Percentiles rank a stretch among this genome's conserved stretches.
These are phyloP conservation scores for Osmerus mordax DNA, from an alignment of 2,113 vertebrate genomes.

Conservation along the genomic window DNA sequence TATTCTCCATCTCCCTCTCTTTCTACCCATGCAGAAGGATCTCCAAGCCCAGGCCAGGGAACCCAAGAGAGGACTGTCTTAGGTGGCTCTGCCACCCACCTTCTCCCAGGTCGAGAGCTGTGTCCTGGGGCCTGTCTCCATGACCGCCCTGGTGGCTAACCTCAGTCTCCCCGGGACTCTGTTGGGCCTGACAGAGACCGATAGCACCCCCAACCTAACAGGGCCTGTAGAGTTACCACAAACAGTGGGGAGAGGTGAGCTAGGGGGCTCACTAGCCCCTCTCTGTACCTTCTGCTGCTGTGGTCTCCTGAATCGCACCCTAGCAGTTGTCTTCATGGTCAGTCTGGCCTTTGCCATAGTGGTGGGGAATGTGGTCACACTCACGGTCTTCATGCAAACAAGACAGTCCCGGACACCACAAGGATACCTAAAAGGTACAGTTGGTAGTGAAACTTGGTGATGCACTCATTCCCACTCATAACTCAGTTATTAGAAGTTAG, in stretches of 20 bases:
- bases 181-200: slow-evolving; percentile 34
- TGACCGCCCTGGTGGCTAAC: slow-evolving; percentile 55
- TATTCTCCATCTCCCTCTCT: background rate
- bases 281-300: slow-evolving; percentile 72
- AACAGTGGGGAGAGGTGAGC: slow-evolving; percentile 7
- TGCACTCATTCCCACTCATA: too few species aligned
- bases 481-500: too few species aligned
- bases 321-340: slow-evolving; percentile 76
- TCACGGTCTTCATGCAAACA: slow-evolving; percentile 75
- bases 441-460: too few species aligned
- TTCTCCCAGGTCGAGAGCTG: slow-evolving; percentile 16
- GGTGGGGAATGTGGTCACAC: slow-evolving; percentile 75
- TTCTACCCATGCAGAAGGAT: slow-evolving; percentile 29
- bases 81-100: slow-evolving; percentile 2
- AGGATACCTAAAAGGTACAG: slow-evolving; percentile 72
- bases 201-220: slow-evolving; percentile 53
- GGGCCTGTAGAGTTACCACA: slow-evolving; percentile 19
- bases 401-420: slow-evolving; percentile 75
- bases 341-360: slow-evolving; percentile 73
- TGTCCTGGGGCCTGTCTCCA: slow-evolving; percentile 36
- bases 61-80: slow-evolving; percentile 20
- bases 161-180: slow-evolving; percentile 38
- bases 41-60: slow-evolving; percentile 36
- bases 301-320: slow-evolving; percentile 61
- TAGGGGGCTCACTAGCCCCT: slow-evolving; percentile 48